Evolutionary conservation across 1,140 invertebrate species (phyloP), one percentile per base, ranked within the genome.

Genomic region (Thaumetopoea pityocampa): DNA sequence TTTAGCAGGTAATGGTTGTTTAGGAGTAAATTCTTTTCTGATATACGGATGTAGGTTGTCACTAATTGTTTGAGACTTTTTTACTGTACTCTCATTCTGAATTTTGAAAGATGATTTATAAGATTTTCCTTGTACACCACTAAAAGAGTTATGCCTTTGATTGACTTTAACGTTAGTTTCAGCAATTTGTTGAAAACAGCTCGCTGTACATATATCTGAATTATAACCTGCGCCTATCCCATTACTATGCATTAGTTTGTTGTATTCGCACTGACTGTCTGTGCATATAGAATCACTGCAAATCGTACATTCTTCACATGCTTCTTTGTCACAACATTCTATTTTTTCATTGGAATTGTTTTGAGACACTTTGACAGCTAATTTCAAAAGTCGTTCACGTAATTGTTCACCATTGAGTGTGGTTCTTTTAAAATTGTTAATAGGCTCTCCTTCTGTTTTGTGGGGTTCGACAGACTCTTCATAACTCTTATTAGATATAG

Each of bases 351-450:
- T 71, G 2, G 76, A 63, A 57, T 60, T 78, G 50, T 46, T 82
- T 61, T 85, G 73, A 29, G 79, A 62, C 24, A 81, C 79, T 65
- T 85, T 85, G 4, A 86, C 72, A 7, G 88, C 86, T 40, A 90
- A 61, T 76, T 89, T 88, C 53, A 89, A 69, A 12, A 89, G 62
- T 18, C 87, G 82, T 54, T 88, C 82, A 20, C 89, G 62, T 27
- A 90, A 54, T 50, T 89, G 88, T 44, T 89, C 88, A n/a, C 88
- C 88, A 29, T 89, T 89, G 0, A 90, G 52, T 3, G 84, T 78
- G 5, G 87, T 78, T 69, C 81, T 51, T 67, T 84, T 78, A 40
- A 85, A 78, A 30, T 85, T 80, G 36, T 60, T 71, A 27, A 82
- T 72, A 51, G 71, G 65, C 44, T 84, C 78, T 26, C 66, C 63